Evolutionary conservation across 1,140 invertebrate species (phyloP).

Genomic region (Amyelois transitella): DNA sequence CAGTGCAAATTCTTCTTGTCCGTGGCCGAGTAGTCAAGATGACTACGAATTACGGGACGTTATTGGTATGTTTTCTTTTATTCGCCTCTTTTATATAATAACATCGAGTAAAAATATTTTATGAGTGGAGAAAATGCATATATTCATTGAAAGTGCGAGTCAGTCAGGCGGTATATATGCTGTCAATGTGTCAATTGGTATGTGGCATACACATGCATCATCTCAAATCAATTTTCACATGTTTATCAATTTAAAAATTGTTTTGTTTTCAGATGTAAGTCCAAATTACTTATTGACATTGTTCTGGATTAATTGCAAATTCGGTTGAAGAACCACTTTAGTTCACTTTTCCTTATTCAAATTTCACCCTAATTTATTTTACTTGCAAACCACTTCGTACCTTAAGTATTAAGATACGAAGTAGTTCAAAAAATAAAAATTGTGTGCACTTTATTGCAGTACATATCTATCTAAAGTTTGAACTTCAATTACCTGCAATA

Average conservation of each 20-base stretch:
- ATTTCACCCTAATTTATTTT: no score
- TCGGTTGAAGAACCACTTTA: no score
- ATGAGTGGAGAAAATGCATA: constrained; percentile 10
- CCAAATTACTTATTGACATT: no score
- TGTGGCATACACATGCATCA: not conserved
- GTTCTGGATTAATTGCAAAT: no score
- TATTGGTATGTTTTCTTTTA: constrained; percentile 82
- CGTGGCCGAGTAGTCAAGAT: constrained; percentile 94
- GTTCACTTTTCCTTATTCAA: no score
- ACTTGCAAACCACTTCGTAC: no score
- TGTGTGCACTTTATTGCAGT: no score
- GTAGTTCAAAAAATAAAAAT: no score
- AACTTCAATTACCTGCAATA: no score
- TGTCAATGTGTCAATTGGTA: constrained; percentile 23
- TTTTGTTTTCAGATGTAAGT: not conserved
- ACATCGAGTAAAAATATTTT: not conserved
- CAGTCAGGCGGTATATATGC: not conserved
- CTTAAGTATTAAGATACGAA: no score
- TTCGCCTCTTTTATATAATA: constrained; percentile 5
- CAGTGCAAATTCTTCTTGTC: constrained; percentile 76
- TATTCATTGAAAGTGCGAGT: not conserved
- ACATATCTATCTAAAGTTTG: no score
- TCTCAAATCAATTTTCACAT: no score
- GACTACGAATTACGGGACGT: constrained; percentile 96
- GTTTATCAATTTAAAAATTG: not conserved